These are phyloP conservation scores for Cartodere bifasciata DNA, from an alignment of 2,888 invertebrate genomes.

Conservation along the genomic window DNA sequence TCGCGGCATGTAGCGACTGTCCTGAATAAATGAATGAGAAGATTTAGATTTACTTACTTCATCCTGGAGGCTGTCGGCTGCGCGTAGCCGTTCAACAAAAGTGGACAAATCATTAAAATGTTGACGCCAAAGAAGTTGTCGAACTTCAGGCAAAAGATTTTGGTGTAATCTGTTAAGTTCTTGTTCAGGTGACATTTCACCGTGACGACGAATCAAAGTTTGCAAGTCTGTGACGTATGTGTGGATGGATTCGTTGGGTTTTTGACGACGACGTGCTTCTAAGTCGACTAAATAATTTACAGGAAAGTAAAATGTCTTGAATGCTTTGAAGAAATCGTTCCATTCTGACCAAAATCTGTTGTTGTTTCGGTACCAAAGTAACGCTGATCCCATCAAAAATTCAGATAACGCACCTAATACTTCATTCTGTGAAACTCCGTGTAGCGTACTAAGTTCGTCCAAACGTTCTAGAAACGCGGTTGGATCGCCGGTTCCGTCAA, in stretches of 20 bases:
- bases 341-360: background rate
- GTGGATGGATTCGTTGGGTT: background rate
- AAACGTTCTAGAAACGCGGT: background rate
- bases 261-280: slow-evolving; percentile 1
- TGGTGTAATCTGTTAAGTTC: slow-evolving; percentile 3
- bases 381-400: background rate
- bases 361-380: slow-evolving; percentile 3
- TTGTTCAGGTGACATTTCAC: background rate
- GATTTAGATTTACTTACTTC: no score
- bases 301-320: background rate
- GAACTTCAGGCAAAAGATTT: slow-evolving; percentile 7
- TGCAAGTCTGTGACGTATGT: slow-evolving; percentile 6
- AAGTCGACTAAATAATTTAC: slow-evolving; percentile 2
- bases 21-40: no score
- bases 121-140: background rate
- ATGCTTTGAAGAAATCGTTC: slow-evolving; percentile 1
- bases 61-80: no score
- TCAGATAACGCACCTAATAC: background rate
- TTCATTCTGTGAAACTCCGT: background rate
- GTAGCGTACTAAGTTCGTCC: background rate
- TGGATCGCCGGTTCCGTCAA: background rate
- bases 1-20: no score
- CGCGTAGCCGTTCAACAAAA: no score
- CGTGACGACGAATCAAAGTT: slow-evolving; percentile 7
- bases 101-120: no score